Percentiles rank a stretch among this genome's conserved stretches.
Conservation (phyloP, 2,113 vertebrate species). For the Enhydra lutris region DNA sequence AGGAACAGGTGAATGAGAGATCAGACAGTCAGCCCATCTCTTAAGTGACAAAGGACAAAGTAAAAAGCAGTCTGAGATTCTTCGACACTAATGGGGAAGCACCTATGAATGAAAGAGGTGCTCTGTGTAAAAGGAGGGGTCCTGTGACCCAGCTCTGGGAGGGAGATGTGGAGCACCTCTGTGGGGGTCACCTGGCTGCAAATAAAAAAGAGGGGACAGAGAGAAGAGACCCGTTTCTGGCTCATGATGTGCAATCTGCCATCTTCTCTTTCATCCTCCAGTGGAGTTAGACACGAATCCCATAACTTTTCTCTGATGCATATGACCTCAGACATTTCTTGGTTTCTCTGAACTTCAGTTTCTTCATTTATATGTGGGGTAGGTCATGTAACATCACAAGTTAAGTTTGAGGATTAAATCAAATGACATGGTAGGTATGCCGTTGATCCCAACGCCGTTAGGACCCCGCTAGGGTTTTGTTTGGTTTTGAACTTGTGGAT, state of each 20-base stretch:
- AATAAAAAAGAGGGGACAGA: neutral
- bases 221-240: neutral
- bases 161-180: neutral
- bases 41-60: neutral
- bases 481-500: neutral
- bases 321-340: neutral
- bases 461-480: neutral
- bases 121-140: neutral
- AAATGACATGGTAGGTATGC: neutral
- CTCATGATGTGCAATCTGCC: neutral
- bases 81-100: neutral
- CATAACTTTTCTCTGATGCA: neutral
- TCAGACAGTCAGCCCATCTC: neutral
- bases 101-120: neutral
- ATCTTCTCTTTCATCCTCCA: neutral
- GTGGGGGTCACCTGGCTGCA: too few species aligned
- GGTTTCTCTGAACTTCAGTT: neutral
- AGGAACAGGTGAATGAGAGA: neutral
- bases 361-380: neutral
- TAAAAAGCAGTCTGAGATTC: neutral
- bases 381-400: neutral
- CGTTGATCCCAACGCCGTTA: neutral
- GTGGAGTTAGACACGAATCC: neutral
- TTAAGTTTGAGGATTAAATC: neutral
- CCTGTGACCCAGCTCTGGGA: neutral